Base-by-base conservation (phyloP, 2,888 invertebrate species). In the Clusia tigrina region DNA sequence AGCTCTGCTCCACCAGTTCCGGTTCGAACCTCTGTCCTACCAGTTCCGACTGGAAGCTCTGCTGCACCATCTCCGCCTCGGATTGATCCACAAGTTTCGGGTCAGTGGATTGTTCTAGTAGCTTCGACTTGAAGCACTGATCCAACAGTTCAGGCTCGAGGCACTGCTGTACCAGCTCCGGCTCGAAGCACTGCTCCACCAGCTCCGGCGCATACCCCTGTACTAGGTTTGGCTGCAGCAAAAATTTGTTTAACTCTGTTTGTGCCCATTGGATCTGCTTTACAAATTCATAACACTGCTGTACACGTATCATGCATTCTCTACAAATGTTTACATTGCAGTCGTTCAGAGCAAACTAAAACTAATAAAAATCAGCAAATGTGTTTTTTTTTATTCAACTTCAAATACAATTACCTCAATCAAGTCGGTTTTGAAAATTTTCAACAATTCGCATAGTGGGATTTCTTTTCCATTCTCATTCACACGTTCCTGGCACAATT, bases 221-320 rank as follows among this genome's bases (percentile, higher is more conserved):
- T n/a, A n/a, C n/a, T 42, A 3, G 15, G 9, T 17, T 42, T 42
- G 15, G 9, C n/a, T 42, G 42, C 10, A 10, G 6, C n/a, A 42
- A 42, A 10, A 42, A 15, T 42, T 42, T 42, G 6, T 9, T 9
- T 9, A 32, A 32, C 12, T 32, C 32, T n/a, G n/a, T n/a, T 18
- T 60, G 60, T 0, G 62, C 32, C 2, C 56, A 23, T 37, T 57
- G 56, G 17, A 68, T 58, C 56, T 67, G 63, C 17, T 65, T 63
- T 2, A 60, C 64, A 58, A 69, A 68, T 18, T 37, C 53, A 37
- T 58, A 69, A 23, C 64, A 66, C 2, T 51, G 32, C 54, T 55
- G 53, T 20, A 69, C 42, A 17, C 37, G 56, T 52, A 57, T 25
- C 12, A 62, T 6, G 22, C 69, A 68, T 15, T 42, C 53, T 1